phyloP scores from a whole-genome alignment of 1,140 invertebrate species.

The Pseudomyrmex cubaensis region DNA sequence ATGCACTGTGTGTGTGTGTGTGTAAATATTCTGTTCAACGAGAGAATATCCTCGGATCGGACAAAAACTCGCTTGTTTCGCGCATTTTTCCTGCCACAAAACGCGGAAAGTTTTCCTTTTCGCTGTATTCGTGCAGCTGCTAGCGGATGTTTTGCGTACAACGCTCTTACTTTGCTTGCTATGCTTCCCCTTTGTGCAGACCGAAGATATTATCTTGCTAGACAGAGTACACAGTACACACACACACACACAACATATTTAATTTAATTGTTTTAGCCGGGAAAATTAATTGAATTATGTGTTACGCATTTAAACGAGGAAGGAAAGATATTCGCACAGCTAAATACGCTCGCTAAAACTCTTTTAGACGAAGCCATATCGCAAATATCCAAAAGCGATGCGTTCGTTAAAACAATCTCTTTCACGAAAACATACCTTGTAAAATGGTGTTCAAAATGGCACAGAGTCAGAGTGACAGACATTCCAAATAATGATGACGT shows the following conservation, averaged over 20 bases:
- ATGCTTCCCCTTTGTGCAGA: too few species aligned
- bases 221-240: too few species aligned
- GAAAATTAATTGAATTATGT: constrained; percentile 80
- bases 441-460: constrained; percentile 77
- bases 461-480: constrained; percentile 76
- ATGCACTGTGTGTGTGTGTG: too few species aligned
- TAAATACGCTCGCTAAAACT: constrained; percentile 79
- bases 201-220: too few species aligned
- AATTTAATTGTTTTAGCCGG: constrained; percentile 69
- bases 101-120: too few species aligned
- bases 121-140: too few species aligned
- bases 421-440: constrained; percentile 80
- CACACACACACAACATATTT: constrained; percentile 30
- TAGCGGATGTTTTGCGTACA: too few species aligned
- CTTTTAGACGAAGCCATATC: constrained; percentile 76
- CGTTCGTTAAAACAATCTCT: constrained; percentile 65
- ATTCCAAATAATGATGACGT: constrained; percentile 70
- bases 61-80: too few species aligned
- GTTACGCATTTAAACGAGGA: constrained; percentile 81
- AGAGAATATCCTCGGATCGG: too few species aligned
- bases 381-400: constrained; percentile 65
- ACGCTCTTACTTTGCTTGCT: too few species aligned
- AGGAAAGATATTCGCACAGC: constrained; percentile 84
- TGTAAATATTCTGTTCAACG: too few species aligned
- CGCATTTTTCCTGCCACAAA: too few species aligned